Percentiles rank a stretch among this genome's conserved stretches.
phyloP scores from a whole-genome alignment of 2,888 invertebrate species.

The Papilio gigon region DNA sequence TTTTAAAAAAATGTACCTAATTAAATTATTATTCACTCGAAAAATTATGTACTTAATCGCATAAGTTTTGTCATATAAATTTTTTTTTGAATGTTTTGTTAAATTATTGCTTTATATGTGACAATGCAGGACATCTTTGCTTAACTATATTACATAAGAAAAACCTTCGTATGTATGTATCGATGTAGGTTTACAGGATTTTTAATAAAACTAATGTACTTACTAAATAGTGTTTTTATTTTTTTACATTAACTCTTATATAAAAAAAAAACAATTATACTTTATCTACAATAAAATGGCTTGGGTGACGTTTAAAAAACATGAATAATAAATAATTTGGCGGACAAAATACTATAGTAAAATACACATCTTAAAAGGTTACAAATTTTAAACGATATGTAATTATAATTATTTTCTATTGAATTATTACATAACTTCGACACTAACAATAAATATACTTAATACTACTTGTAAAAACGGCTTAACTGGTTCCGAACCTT shows the following conservation, averaged over 20 bases:
- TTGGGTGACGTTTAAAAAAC: background rate
- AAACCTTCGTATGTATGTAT: slow-evolving; percentile 50
- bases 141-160: slow-evolving; percentile 47
- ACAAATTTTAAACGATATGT: background rate
- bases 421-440: background rate
- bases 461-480: too few species aligned
- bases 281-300: background rate
- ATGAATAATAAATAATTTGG: background rate
- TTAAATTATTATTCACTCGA: slow-evolving; percentile 30
- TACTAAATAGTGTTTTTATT: slow-evolving; percentile 35
- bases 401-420: background rate
- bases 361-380: background rate
- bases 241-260: slow-evolving; percentile 14
- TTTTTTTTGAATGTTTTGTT: slow-evolving; percentile 28
- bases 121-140: slow-evolving; percentile 31
- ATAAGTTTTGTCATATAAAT: too few species aligned
- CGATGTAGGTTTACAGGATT: slow-evolving; percentile 46
- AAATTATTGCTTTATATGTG: slow-evolving; percentile 35
- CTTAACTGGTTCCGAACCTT: too few species aligned
- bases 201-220: slow-evolving; percentile 42
- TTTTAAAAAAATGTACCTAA: slow-evolving; percentile 11
- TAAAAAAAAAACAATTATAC: slow-evolving; percentile 7
- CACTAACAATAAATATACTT: too few species aligned
- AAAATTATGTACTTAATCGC: slow-evolving; percentile 5
- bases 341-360: background rate